phyloP scores from a whole-genome alignment of 2,113 vertebrate genomes.

The Tychaedon coryphoeus region DNA sequence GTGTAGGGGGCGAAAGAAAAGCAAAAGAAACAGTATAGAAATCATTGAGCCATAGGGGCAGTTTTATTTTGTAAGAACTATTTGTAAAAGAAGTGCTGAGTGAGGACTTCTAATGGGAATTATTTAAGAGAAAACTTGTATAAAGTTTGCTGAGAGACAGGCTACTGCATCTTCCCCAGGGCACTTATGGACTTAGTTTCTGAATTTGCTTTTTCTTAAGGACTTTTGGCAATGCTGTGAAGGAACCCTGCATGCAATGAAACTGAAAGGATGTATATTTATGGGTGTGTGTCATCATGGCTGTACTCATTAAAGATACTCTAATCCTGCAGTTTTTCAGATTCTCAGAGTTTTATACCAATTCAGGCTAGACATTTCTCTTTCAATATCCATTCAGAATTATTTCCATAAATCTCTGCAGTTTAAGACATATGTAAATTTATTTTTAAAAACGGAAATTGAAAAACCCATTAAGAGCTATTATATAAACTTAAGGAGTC shows the following conservation, averaged over 20 bases:
- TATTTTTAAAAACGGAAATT: not conserved
- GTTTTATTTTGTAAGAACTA: not conserved
- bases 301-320: not conserved
- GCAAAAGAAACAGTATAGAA: not conserved
- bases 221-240: not conserved
- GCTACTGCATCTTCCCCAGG: not conserved
- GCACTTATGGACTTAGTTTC: not conserved
- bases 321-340: not conserved
- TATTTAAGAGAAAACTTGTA: not conserved
- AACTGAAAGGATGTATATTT: not conserved
- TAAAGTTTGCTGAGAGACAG: not conserved
- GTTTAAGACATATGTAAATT: not conserved
- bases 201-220: conserved; percentile 6
- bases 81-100: not conserved
- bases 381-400: not conserved
- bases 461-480: not conserved
- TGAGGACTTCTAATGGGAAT: not conserved
- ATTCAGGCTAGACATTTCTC: not conserved
- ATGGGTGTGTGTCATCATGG: not conserved
- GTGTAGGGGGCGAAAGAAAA: rapidly evolving
- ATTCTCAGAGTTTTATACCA: not conserved
- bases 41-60: not conserved
- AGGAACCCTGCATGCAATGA: not conserved
- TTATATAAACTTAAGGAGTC: not conserved
- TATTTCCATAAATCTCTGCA: not conserved